These are phyloP conservation scores for Phylloscopus trochilus DNA, from an alignment of 2,113 vertebrate species.

Conservation along the genomic window DNA sequence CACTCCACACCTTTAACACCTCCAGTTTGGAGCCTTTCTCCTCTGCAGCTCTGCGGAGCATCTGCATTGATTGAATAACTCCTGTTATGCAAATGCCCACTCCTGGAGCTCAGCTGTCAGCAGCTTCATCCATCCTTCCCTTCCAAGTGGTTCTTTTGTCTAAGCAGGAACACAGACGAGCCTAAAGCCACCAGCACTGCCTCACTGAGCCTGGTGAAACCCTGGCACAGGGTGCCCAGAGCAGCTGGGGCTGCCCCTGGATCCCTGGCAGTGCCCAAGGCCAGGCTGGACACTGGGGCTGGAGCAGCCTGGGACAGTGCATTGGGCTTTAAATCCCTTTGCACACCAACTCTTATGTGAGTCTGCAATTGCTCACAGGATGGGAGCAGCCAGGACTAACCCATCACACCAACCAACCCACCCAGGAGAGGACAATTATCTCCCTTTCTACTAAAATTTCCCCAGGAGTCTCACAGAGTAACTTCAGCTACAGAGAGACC, in stretches of 20 bases:
- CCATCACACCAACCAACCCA: not conserved
- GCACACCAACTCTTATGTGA: not conserved
- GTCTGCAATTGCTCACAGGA: accelerated
- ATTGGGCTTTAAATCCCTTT: not conserved
- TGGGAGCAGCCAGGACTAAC: not conserved
- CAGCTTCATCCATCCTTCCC: not conserved
- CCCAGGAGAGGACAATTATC: accelerated
- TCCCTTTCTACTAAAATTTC: not conserved
- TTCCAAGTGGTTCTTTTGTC: not conserved
- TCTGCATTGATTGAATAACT: not conserved
- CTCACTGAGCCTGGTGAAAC: not conserved
- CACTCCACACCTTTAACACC: not conserved
- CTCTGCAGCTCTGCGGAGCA: not conserved
- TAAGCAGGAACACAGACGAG: not conserved
- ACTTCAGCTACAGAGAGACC: not conserved
- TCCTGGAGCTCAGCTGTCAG: not conserved
- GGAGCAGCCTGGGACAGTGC: not conserved
- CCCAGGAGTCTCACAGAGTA: too few species aligned
- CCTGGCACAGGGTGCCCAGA: not conserved
- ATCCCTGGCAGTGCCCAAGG: not conserved
- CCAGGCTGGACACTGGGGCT: not conserved
- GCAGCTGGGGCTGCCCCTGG: not conserved
- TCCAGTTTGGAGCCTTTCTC: not conserved
- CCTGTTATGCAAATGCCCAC: not conserved
- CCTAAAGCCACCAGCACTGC: not conserved